A percentile compares a stretch with the other conserved stretches of the same genome.
Conservation (phyloP, 1,140 invertebrate genomes). For the Lasioglossum albipes region DNA sequence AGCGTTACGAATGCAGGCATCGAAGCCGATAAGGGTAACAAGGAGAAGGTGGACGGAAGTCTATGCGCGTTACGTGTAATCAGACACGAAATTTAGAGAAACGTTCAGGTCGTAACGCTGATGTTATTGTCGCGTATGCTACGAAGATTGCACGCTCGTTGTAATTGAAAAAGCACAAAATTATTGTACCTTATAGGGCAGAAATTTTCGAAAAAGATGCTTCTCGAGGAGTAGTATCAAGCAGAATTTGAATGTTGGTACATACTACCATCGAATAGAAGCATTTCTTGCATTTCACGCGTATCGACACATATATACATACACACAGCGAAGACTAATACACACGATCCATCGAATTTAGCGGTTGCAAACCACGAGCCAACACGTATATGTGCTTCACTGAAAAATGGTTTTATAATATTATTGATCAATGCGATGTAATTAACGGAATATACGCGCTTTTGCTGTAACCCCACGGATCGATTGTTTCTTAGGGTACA, state of each 20-base stretch:
- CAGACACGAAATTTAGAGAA: slow-evolving; percentile 61
- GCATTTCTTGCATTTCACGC: background rate
- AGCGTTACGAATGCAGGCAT: slow-evolving; percentile 9
- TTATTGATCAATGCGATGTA: background rate
- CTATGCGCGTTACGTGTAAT: slow-evolving; percentile 69
- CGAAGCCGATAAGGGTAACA: background rate
- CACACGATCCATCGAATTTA: background rate
- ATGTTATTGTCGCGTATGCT: slow-evolving; percentile 71
- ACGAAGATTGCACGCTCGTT: slow-evolving; percentile 71
- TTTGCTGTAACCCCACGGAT: background rate
- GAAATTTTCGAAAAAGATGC: slow-evolving; percentile 3
- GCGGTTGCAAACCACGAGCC: background rate
- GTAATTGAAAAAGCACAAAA: slow-evolving; percentile 69
- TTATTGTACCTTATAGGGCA: background rate
- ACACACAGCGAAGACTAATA: background rate
- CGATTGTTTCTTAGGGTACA: no score
- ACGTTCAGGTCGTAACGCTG: slow-evolving; percentile 67
- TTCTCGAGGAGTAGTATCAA: background rate
- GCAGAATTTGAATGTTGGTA: background rate
- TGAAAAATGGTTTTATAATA: slow-evolving; percentile 3
- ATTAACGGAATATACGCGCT: slow-evolving; percentile 11
- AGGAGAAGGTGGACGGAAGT: slow-evolving; percentile 8
- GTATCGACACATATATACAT: no score
- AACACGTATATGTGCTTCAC: background rate
- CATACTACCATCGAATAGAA: background rate